Evolutionary conservation across 2,113 vertebrate species (phyloP).

Genomic region (Alouatta palliata): DNA sequence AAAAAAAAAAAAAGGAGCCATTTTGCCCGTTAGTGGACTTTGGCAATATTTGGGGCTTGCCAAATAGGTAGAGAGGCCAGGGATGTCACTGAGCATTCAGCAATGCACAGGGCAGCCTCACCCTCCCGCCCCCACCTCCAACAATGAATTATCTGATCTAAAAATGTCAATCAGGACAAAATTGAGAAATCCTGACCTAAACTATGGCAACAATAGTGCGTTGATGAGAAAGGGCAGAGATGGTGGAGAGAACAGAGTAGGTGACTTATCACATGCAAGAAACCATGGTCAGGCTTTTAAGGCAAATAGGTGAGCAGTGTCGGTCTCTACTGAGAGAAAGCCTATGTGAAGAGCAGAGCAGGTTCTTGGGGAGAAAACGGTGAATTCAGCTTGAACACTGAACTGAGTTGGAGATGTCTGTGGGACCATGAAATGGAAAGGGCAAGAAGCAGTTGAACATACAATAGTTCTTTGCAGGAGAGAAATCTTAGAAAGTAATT

Average conservation of each 20-base stretch:
- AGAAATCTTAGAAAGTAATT: not conserved
- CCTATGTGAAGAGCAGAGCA: not conserved
- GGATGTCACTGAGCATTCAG: not conserved
- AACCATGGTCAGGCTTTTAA: not conserved
- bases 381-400: not conserved
- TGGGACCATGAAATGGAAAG: not conserved
- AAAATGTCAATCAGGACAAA: not conserved
- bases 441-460: not conserved
- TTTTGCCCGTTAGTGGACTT: not conserved
- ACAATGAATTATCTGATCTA: not conserved
- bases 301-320: not conserved
- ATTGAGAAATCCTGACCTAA: not conserved
- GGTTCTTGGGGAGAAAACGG: not conserved
- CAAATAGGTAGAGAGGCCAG: not conserved
- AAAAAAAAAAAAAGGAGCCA: too few species aligned
- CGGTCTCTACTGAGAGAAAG: not conserved
- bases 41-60: not conserved
- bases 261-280: not conserved
- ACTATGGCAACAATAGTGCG: not conserved
- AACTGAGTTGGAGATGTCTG: fast-evolving
- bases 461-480: not conserved
- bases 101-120: not conserved
- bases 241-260: not conserved
- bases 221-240: not conserved
- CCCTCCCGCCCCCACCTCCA: too few species aligned